Conservation (phyloP, 2,113 vertebrate genomes). For the Bambusicola thoracicus region DNA sequence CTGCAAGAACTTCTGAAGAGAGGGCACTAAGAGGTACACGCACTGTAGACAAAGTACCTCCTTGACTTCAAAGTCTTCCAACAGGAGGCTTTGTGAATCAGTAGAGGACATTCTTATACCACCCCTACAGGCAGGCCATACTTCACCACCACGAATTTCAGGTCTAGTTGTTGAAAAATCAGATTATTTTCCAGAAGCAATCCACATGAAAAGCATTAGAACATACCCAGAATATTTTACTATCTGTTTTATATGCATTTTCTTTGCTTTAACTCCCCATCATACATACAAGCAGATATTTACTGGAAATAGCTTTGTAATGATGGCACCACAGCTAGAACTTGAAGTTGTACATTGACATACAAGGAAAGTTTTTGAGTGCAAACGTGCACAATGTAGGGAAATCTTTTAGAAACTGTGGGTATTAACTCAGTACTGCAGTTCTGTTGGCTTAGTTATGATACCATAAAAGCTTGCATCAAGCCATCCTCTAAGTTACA, state of each 20-base stretch:
- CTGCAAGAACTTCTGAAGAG: background rate
- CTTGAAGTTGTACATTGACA: background rate
- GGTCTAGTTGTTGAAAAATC: background rate
- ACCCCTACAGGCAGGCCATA: background rate
- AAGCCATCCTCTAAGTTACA: background rate
- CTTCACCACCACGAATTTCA: background rate
- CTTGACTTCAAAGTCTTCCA: background rate
- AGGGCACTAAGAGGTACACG: background rate
- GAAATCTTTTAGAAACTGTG: background rate
- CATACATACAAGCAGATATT: background rate
- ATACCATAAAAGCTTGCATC: background rate
- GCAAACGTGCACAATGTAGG: too few relatives aligned
- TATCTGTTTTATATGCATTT: background rate
- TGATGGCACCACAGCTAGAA: background rate
- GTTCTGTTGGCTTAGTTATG: background rate
- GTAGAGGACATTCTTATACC: background rate
- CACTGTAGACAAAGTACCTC: background rate
- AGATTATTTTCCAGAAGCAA: background rate
- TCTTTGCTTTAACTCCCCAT: background rate
- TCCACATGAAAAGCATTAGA: background rate
- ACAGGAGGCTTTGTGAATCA: background rate
- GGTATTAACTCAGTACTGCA: too few relatives aligned
- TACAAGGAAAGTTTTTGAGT: background rate
- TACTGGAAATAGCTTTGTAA: background rate
- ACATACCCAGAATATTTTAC: background rate